phyloP scores from a whole-genome alignment of 2,888 invertebrate species.

The Seira ritae region DNA sequence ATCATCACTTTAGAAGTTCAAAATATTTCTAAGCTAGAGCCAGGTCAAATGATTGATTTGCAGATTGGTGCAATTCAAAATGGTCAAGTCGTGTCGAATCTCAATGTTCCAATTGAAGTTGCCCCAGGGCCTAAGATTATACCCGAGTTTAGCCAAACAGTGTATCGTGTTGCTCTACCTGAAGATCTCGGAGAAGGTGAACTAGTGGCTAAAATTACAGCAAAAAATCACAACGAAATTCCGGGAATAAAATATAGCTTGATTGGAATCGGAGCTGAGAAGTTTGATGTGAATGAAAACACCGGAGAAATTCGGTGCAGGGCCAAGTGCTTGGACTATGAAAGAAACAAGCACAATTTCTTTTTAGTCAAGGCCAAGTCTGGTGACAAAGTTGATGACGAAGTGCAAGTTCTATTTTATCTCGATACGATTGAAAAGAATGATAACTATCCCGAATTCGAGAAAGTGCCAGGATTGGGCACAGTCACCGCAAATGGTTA shows the following conservation, averaged over 20 bases:
- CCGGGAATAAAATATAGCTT: conserved; percentile 81
- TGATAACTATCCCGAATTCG: conserved; percentile 69
- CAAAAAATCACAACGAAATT: conserved; percentile 69
- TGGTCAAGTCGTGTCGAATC: conserved; percentile 68
- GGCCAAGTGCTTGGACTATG: conserved; percentile 70
- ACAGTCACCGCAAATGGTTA: conserved; percentile 52
- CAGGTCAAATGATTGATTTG: conserved; percentile 70
- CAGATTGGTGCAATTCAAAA: conserved; percentile 72
- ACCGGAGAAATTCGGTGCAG: conserved; percentile 82
- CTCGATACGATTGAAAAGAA: conserved; percentile 68
- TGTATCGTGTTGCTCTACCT: conserved; percentile 83
- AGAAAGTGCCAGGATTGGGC: conserved; percentile 56
- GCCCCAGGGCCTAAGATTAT: conserved; percentile 67
- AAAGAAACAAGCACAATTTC: conserved; percentile 70
- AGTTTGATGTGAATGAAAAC: conserved; percentile 82
- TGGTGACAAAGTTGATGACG: conserved; percentile 70
- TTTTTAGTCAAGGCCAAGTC: conserved; percentile 70
- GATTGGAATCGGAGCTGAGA: conserved; percentile 87
- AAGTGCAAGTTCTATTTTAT: conserved; percentile 69
- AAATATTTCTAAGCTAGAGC: conserved; percentile 69
- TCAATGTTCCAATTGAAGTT: conserved; percentile 71
- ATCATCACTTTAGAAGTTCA: conserved; percentile 71
- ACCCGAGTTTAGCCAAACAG: conserved; percentile 81
- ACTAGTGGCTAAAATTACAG: conserved; percentile 66
- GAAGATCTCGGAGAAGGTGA: conserved; percentile 80